Evolutionary conservation across 2,888 invertebrate genomes (phyloP).

Genomic region (Ashinkailepas kermadecensis): DNA sequence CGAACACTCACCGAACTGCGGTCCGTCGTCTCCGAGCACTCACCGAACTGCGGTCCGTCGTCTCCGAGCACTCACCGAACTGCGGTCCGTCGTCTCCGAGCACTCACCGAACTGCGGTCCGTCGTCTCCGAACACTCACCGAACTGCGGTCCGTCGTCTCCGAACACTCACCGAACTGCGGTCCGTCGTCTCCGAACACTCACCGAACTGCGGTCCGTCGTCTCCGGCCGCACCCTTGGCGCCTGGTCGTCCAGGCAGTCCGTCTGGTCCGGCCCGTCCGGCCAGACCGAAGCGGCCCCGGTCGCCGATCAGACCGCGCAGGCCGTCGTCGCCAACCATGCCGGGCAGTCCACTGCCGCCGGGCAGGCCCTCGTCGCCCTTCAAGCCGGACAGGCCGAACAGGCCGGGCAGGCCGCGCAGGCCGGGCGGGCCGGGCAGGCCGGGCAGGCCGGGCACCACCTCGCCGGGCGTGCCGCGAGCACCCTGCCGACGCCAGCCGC

Average conservation of each 20-base stretch:
- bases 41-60: no score
- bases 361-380: neutral
- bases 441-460: slow-evolving; percentile 32
- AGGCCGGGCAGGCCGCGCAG: slow-evolving; percentile 29
- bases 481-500: neutral
- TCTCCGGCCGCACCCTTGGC: slow-evolving; percentile 37
- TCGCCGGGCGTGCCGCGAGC: neutral
- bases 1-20: no score
- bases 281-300: neutral
- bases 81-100: no score
- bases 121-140: no score
- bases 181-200: neutral
- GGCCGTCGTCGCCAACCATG: neutral
- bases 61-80: no score
- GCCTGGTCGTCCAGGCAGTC: slow-evolving; percentile 44
- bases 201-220: neutral
- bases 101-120: no score
- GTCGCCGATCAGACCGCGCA: neutral
- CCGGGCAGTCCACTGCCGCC: neutral
- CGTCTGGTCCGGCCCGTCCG: slow-evolving; percentile 30
- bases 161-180: no score
- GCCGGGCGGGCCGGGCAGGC: slow-evolving; percentile 34
- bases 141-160: no score
- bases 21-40: no score
- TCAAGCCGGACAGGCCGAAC: neutral